Conservation (phyloP, 2,113 vertebrate species). For the Epinephelus moara region DNA sequence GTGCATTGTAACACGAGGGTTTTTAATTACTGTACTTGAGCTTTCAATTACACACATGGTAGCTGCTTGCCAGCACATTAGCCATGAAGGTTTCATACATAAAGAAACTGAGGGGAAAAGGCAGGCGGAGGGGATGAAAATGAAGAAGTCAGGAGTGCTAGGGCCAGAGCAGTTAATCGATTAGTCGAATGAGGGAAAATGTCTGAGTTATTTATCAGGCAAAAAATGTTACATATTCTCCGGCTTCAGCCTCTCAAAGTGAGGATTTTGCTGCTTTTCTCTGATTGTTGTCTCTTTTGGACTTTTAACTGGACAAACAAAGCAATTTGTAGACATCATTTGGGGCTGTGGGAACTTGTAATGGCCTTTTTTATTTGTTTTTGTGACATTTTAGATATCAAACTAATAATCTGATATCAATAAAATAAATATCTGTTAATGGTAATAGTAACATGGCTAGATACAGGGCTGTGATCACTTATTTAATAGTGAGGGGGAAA, state of each 20-base stretch:
- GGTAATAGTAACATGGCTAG: not conserved
- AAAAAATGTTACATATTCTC: not conserved
- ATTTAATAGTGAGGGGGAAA: no score
- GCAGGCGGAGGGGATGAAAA: not conserved
- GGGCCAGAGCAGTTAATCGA: not conserved
- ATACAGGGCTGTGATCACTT: no score
- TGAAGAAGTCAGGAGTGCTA: not conserved
- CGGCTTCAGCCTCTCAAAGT: not conserved
- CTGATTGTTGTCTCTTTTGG: not conserved
- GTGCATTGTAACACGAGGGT: conserved; percentile 4
- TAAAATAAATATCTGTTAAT: not conserved
- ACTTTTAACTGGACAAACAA: not conserved
- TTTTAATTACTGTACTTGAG: conserved; percentile 46
- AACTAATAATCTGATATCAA: not conserved
- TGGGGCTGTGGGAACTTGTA: not conserved
- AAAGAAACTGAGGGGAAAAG: not conserved
- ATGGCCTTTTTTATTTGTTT: not conserved
- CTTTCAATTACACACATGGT: conserved; percentile 31
- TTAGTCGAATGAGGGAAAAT: not conserved
- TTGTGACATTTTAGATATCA: not conserved
- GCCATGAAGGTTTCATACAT: not conserved
- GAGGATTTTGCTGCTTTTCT: not conserved
- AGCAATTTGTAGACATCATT: not conserved
- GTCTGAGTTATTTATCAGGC: not conserved
- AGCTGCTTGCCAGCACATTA: conserved; percentile 13